A percentile compares a stretch with the other conserved stretches of the same genome.
phyloP scores from a whole-genome alignment of 2,113 vertebrate species.

The Paralichthys olivaceus region DNA sequence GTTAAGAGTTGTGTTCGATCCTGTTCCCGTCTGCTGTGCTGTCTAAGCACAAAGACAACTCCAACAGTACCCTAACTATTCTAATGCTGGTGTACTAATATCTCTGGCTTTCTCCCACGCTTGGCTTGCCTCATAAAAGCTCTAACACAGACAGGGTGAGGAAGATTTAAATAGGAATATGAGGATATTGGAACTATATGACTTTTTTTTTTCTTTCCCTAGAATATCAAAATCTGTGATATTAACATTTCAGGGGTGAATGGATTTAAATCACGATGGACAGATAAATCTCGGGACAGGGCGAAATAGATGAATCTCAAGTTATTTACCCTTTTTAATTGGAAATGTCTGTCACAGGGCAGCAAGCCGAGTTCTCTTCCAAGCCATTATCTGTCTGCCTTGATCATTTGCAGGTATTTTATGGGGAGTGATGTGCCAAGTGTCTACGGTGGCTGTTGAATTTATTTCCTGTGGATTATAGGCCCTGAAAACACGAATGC shows the following conservation, averaged over 20 bases:
- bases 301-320: slow-evolving; percentile 75
- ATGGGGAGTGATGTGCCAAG: slow-evolving; percentile 65
- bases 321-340: slow-evolving; percentile 84
- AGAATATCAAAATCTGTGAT: slow-evolving; percentile 65
- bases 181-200: slow-evolving; percentile 51
- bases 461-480: slow-evolving; percentile 57
- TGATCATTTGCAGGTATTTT: slow-evolving; percentile 72
- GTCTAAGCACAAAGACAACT: background rate
- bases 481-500: slow-evolving; percentile 56
- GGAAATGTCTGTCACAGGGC: slow-evolving; percentile 81
- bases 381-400: slow-evolving; percentile 72
- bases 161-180: slow-evolving; percentile 49
- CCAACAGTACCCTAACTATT: slow-evolving; percentile 22
- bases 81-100: slow-evolving; percentile 26
- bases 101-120: slow-evolving; percentile 14
- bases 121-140: slow-evolving; percentile 37
- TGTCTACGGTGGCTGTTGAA: slow-evolving; percentile 62
- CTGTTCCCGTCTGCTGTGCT: background rate
- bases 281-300: slow-evolving; percentile 73
- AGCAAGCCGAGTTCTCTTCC: slow-evolving; percentile 64
- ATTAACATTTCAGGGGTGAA: slow-evolving; percentile 71
- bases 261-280: slow-evolving; percentile 72
- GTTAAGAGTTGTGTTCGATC: background rate
- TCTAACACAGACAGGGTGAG: slow-evolving; percentile 28
- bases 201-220: slow-evolving; percentile 64